Evolutionary conservation across 2,797 vertebrate species (phyloP).

Genomic region (Micromesistius poutassou): DNA sequence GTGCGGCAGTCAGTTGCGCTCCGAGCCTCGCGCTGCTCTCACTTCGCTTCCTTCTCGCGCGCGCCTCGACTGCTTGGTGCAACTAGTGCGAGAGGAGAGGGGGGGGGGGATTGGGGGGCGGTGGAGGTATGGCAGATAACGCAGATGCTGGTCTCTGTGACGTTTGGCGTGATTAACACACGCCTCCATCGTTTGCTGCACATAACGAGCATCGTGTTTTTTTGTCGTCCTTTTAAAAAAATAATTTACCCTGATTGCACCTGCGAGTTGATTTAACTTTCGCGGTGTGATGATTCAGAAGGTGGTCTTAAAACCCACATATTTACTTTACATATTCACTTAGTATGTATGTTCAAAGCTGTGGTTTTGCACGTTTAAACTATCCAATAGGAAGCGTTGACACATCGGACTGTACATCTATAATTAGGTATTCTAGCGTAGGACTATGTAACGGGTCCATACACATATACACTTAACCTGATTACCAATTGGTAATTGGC

Average conservation of each 20-base stretch:
- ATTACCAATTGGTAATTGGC: neutral
- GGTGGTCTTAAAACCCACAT: too few relatives aligned
- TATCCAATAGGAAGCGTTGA: neutral
- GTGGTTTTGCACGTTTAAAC: neutral
- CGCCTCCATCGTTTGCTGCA: neutral
- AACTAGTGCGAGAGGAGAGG: constrained; percentile 1
- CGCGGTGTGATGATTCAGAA: too few relatives aligned
- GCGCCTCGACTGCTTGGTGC: neutral
- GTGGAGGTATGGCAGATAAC: constrained; percentile 36
- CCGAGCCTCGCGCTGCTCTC: neutral
- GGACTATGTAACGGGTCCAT: neutral
- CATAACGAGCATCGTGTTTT: neutral
- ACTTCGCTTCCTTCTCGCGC: constrained; percentile 20
- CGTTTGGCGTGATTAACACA: neutral
- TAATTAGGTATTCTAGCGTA: neutral
- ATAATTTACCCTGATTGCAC: too few relatives aligned
- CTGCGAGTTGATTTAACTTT: too few relatives aligned
- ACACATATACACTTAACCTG: neutral
- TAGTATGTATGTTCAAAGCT: neutral
- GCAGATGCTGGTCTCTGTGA: neutral
- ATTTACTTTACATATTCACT: too few relatives aligned
- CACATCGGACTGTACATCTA: neutral
- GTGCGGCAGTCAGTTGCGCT: neutral
- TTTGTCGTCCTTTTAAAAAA: too few relatives aligned
- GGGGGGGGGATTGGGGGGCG: neutral